Evolutionary conservation across 1,140 invertebrate genomes (phyloP), one percentile per base, ranked within the genome.

Genomic region (Eupeodes corollae): DNA sequence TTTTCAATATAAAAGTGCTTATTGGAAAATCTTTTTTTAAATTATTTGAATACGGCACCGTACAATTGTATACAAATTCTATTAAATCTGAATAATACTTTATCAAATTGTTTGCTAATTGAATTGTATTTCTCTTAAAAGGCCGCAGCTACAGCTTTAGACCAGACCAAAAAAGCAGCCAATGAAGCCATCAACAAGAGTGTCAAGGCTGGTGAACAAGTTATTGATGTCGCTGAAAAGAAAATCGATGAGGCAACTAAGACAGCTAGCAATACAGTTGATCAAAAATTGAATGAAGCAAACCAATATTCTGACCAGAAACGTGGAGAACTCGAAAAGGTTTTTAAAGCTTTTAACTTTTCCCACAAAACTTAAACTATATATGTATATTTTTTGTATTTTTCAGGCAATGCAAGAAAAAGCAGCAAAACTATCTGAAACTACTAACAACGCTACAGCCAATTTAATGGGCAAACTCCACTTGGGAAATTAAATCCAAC

Each of bases 221-320:
- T 60, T n/a, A 55, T 63, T 42, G 66, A 68, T 18, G 53, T 58
- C 43, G 64, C 67, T 57, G 55, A 68, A 18, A 68, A 66, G 53
- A 44, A 67, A 48, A 56, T 68, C 48, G 66, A 68, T 44, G 58
- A 56, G 5, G 57, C 57, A 16, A 51, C 68, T 39, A 68, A 69
- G 53, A 53, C 58, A 44, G 61, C 67, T 33, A 68, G 65, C 42
- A 56, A 64, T 46, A 35, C 63, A 11, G 68, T 68, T 11, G 68
- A 68, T 46, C 56, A 68, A 37, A 70, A 70, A 54, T 52, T 70
- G 50, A 52, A 65, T 6, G 68, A 70, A 44, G 68, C 68, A 32
- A 70, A 70, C 50, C 54, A 68, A 47, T 70, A 59, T 52, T 59
- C 67, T 35, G 68, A 69, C 47, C 58, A 65, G 47, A 69, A 69